phyloP scores from a whole-genome alignment of 1,140 invertebrate genomes.

The Musca domestica region DNA sequence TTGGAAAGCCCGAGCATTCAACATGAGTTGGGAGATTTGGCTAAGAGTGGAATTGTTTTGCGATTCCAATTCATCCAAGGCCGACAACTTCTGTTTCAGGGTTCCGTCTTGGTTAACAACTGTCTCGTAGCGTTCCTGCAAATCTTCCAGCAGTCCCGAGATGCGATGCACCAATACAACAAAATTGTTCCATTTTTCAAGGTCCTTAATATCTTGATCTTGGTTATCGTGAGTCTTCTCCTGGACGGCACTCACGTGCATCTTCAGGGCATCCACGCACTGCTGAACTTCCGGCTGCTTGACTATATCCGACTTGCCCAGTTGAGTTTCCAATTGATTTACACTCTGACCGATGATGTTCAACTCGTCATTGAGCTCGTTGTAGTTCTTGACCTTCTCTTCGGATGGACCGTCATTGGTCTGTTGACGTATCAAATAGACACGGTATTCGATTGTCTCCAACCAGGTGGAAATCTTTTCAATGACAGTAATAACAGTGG shows the following conservation, averaged over 20 bases:
- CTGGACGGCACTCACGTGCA: slow-evolving; percentile 61
- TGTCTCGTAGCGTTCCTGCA: slow-evolving; percentile 43
- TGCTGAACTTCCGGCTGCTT: slow-evolving; percentile 55
- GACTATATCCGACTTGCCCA: slow-evolving; percentile 57
- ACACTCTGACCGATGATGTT: slow-evolving; percentile 55
- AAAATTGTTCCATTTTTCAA: slow-evolving; percentile 70
- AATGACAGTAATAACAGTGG: slow-evolving; percentile 69
- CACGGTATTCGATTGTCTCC: slow-evolving; percentile 77
- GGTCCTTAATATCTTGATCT: slow-evolving; percentile 60
- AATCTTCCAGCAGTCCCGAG: slow-evolving; percentile 29
- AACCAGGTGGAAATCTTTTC: slow-evolving; percentile 78
- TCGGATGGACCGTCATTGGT: slow-evolving; percentile 58
- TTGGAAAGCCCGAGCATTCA: slow-evolving; percentile 58
- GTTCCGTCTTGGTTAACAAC: slow-evolving; percentile 40
- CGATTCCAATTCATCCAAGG: slow-evolving; percentile 43
- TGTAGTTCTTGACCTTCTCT: slow-evolving; percentile 57
- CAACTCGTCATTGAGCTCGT: slow-evolving; percentile 54
- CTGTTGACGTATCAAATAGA: slow-evolving; percentile 64
- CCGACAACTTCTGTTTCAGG: slow-evolving; percentile 43
- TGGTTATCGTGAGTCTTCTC: slow-evolving; percentile 63
- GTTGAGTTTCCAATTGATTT: slow-evolving; percentile 52
- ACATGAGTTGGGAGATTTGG: slow-evolving; percentile 54
- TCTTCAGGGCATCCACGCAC: slow-evolving; percentile 57
- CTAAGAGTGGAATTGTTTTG: slow-evolving; percentile 43
- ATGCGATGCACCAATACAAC: slow-evolving; percentile 37